Evolutionary conservation across 2,888 invertebrate species (phyloP), one percentile per base, ranked within the genome.

Genomic region (Noctua pronuba): DNA sequence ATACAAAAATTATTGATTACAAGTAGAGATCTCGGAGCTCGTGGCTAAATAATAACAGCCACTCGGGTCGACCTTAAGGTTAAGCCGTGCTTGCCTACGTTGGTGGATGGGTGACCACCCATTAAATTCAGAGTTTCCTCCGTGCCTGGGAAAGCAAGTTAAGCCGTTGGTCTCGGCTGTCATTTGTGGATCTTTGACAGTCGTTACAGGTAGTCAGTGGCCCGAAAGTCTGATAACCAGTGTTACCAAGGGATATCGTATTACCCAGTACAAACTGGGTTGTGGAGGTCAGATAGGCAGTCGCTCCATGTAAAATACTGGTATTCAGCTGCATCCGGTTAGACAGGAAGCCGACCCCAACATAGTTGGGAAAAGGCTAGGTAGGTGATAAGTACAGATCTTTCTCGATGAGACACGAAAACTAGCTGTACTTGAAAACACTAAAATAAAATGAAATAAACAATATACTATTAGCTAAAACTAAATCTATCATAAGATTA

Each of bases 401-500:
- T 41, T 73, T 35, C 62, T 75, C n/a, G n/a, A 76, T 72, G 70
- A 74, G 31, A 77, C 64, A 71, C 60, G 60, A 69, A 80, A 44
- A 67, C 68, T 44, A 35, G 1, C 71, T 80, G 85, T 73, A 80
- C 77, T 81, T 65, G 75, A 68, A 80, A 79, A 74, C 73, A 77
- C 46, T 24, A 49, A 73, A 73, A 66, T 67, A 75, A 86, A 82
- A 67, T 76, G 55, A 83, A 83, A 85, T 80, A 84, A 77, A 77
- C 68, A 88, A 68, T 76, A 72, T 41, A 74, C 16, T 69, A 80
- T 64, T 72, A 77, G 85, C 77, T 86, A 88, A 86, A 78, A 74
- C 79, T 88, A 88, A 62, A 86, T 80, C 86, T 87, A 86, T 78
- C 77, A 78, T 85, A 84, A 80, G 70, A 84, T 81, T 80, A 83